Evolutionary conservation across 2,113 vertebrate genomes (phyloP), one percentile per base, ranked within the genome.

Genomic region (Lutjanus erythropterus): DNA sequence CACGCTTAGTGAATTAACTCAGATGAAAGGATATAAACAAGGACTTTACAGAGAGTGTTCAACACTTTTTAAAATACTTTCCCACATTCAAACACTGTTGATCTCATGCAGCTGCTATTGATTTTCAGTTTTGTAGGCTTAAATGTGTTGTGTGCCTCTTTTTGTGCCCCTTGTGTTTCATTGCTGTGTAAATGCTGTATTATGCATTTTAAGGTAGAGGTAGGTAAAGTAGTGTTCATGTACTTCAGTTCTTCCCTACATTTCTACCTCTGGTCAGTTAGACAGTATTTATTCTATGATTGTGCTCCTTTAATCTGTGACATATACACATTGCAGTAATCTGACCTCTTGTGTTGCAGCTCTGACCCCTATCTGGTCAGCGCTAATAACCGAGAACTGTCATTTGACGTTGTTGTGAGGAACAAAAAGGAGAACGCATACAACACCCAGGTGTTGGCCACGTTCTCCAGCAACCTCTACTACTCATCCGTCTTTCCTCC

Each of bases 381-480:
- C 80, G 94, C 89, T 78, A 96, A 95, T 75, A 96, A 90, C 89
- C 95, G 88, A 90, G 95, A 94, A 47, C 71, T 98, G 86, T 94
- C 94, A 0, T 97, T 97, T 79, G 90, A 90, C 0, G 85, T 98
- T 19, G 91, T 80, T 3, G 82, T 97, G 87, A 95, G 66, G 88
- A 99, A 98, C 87, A 94, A 90, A 83, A 94, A 92, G 61, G 97
- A 99, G 89, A 97, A 96, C 18, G 96, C 97, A 1, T 98, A 97
- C 84, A 98, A 98, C 89, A 93, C 96, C 5, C 94, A 91, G 62
- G 88, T 99, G 61, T 68, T 92, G 46, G 89, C 91, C 27, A 88
- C 88, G 0, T 97, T 93, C 94, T 97, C 97, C 61, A 93, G 94
- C 74, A 98, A 96, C 87, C 91, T 98, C 82, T 97, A 95, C 94